Base-by-base conservation (phyloP, 35 echinoderm and acorn worm species). In the Apostichopus japonicus region DNA sequence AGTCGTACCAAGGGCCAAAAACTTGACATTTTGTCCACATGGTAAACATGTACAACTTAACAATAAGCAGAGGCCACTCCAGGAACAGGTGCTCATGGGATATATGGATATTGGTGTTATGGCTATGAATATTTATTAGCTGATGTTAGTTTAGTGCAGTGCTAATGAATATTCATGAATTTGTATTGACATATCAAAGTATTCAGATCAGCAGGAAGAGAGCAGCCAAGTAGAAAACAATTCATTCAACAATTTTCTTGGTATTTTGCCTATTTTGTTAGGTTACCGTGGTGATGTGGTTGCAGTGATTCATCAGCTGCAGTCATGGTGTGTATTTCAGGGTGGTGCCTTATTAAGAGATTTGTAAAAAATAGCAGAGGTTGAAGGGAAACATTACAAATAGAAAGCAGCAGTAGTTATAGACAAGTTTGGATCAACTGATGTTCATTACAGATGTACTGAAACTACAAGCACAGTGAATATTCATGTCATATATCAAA, bases 401-500 rank as follows among this genome's bases (percentile, higher is more conserved):
- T 44, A 4, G 33, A 44, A 44, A 44, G 33, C 2, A 3, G 33
- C 33, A 44, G 63, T 67, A 67, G 13, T 67, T 11, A 19, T 67
- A 19, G 63, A 67, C 63, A 67, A 67, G 63, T 67, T 44, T 44
- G 33, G 33, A 44, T 44, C 33, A 44, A 44, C 33, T 44, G 2
- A 24, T 79, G 77, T 15, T 83, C 19, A n/a, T 52, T 55, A 83
- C 54, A 53, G 25, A 83, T 83, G 79, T 83, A 83, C 19, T 83
- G 6, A 83, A 83, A 54, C 44, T 83, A 54, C 79, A 83, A 54
- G 3, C 3, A 52, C 22, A 52, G 13, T 83, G 79, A 83, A 83
- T 83, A 83, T 83, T 83, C 79, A 83, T 83, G 54, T 83, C 79
- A 83, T 83, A 44, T 82, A 44, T 83, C 51, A 83, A 55, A 54